These are phyloP conservation scores for Tromatobia lineatoria DNA, from an alignment of 2,888 invertebrate species.

Conservation along the genomic window DNA sequence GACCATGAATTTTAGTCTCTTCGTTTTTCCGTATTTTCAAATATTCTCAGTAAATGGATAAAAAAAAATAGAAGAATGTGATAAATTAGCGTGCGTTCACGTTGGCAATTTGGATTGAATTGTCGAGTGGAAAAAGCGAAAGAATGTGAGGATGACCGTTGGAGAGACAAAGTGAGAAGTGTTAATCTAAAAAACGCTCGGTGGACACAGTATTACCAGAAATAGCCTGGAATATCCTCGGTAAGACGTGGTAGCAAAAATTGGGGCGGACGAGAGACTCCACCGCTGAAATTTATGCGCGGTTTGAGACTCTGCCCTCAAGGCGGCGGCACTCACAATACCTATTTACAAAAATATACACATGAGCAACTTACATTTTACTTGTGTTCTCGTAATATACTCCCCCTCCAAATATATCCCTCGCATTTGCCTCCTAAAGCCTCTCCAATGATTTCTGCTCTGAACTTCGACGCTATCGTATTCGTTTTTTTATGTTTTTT, in stretches of 20 bases:
- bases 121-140: slow-evolving; percentile 18
- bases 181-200: slow-evolving; percentile 57
- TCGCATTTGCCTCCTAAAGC: slow-evolving; percentile 58
- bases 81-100: slow-evolving; percentile 7
- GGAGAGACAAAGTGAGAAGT: slow-evolving; percentile 33
- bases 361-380: slow-evolving; percentile 84
- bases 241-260: slow-evolving; percentile 83
- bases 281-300: slow-evolving; percentile 68
- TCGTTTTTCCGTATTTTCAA: too few relatives aligned
- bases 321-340: slow-evolving; percentile 84
- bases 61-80: too few relatives aligned
- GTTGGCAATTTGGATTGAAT: slow-evolving; percentile 6
- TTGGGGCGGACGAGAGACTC: slow-evolving; percentile 78
- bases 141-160: slow-evolving; percentile 32
- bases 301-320: slow-evolving; percentile 77
- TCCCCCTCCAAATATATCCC: slow-evolving; percentile 55
- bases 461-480: slow-evolving; percentile 62
- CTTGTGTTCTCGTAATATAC: slow-evolving; percentile 70
- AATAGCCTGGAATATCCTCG: slow-evolving; percentile 77
- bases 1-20: too few relatives aligned
- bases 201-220: slow-evolving; percentile 71
- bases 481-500: slow-evolving; percentile 66
- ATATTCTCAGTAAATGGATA: too few relatives aligned
- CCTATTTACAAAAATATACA: slow-evolving; percentile 85
- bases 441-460: slow-evolving; percentile 57